Base-by-base conservation (phyloP, 2,797 vertebrate species). In the Melanogrammus aeglefinus region DNA sequence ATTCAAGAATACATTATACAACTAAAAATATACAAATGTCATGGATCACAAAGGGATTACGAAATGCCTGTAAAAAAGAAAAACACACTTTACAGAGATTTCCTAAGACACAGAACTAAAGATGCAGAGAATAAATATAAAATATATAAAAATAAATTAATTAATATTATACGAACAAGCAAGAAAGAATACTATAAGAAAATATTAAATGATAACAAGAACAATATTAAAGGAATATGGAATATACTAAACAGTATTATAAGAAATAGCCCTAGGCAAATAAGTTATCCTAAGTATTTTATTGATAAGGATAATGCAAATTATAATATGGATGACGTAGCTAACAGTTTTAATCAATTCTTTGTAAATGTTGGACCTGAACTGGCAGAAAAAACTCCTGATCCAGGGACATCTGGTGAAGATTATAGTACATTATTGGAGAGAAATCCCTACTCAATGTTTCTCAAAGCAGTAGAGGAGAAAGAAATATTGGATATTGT, bases 1-100 rank as follows among this genome's bases (percentile, higher is more conserved):
- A 72, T 77, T 72, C 13, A 73, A 78, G 35, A 78, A 78, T 78
- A 78, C 73, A 8, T 73, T 73, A 12, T 71, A 31, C 31, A 31
- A 31, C 31, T 33, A 33, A 33, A 33, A 33, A 33, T 33, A 33
- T 33, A 33, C 31, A 3, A 33, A 0, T 33, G 31, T 33, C 31
- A 33, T 33, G 31, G 31, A 31, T 31, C 35, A 1, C 13, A 77
- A 38, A 51, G 29, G 73, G 66, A 33, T 33, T 3, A 33, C 31
- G 3, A 33, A 33, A 33, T 33, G 31, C 31, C 31, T 33, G 31
- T 33, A 33, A 33, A 33, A 33, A 33, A 2, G 3, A 33, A 33
- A 33, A 33, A 33, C 31, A 33, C 36, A 33, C 31, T 33, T 33
- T 33, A 33, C 31, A 33, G 31, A 33, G 31, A 33, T 33, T 33